Evolutionary conservation across 2,113 vertebrate genomes (phyloP), one percentile per base, ranked within the genome.

Genomic region (Pelvicachromis taeniatus): DNA sequence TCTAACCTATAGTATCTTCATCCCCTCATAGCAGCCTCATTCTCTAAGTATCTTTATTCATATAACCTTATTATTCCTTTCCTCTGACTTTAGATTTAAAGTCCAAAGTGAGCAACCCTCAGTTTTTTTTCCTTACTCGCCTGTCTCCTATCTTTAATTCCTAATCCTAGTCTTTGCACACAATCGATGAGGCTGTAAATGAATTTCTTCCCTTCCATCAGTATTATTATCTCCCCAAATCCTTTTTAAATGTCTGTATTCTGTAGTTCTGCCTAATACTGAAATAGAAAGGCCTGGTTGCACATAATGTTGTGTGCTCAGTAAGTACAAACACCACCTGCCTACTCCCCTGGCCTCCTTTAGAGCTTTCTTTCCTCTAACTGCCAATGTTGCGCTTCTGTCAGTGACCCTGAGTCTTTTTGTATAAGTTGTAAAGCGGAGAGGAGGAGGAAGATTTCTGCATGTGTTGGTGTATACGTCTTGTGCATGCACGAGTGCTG

Each of bases 161-260:
- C 63, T 77, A 56, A 87, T 81, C 73, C 78, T 50, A 9, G 59
- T 86, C 11, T 73, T 77, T 4, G 16, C 26, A 26, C 40, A n/a
- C n/a, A 53, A 77, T 89, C 87, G 42, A 70, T 82, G 50, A 61
- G 29, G 17, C 54, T 88, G 13, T 81, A 82, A 90, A 89, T 79
- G 48, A 31, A 55, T 82, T 85, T 88, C 33, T 68, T 86, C 45
- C 31, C 52, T 86, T 81, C 83, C 45, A 78, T 85, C 50, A 77
- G 19, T 75, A 52, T 81, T 78, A 79, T 68, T 82, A 77, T 81
- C 81, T 56, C 63, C 45, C 23, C 12, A 63, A 86, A 80, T 81
- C 56, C 55, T 23, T 61, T 85, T 77, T 16, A 82, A 26, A 80
- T 85, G 29, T 84, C 45, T 77, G 3, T 75, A 33, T 77, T 89